Percentiles rank a stretch among this genome's conserved stretches.
Conservation (phyloP, 2,113 vertebrate genomes). For the Nycticebus coucang region DNA sequence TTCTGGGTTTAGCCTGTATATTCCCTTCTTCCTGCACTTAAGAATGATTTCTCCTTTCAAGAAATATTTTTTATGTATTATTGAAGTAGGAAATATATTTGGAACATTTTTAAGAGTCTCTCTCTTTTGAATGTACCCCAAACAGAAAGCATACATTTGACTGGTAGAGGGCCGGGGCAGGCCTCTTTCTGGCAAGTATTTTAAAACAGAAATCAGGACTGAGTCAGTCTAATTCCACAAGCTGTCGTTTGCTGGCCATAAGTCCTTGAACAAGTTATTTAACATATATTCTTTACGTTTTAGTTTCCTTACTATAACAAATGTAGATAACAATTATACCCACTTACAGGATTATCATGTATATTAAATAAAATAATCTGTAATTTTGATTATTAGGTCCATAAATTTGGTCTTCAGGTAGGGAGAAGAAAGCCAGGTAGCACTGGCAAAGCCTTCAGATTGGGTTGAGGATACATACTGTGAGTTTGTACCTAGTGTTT, state of each 20-base stretch:
- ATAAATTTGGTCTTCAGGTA: neutral
- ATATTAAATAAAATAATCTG: neutral
- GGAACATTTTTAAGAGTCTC: neutral
- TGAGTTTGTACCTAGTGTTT: neutral
- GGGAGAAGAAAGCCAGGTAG: neutral
- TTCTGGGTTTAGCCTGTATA: neutral
- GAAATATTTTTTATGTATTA: neutral
- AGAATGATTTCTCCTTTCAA: neutral
- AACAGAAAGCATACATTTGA: neutral
- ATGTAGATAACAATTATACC: neutral
- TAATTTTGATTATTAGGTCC: neutral
- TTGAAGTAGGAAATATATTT: neutral
- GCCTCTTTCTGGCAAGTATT: neutral
- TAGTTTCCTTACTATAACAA: neutral
- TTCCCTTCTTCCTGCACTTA: neutral
- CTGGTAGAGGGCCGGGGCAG: neutral
- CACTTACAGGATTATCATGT: neutral
- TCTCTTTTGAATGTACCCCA: neutral
- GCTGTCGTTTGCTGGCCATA: neutral
- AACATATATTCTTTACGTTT: neutral
- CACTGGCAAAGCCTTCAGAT: neutral
- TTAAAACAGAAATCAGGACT: neutral
- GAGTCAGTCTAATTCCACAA: neutral
- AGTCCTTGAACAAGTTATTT: neutral
- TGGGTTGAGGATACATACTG: neutral